Evolutionary conservation across 2,888 invertebrate genomes (phyloP), one percentile per base, ranked within the genome.

Genomic region (Drosophila tripunctata): DNA sequence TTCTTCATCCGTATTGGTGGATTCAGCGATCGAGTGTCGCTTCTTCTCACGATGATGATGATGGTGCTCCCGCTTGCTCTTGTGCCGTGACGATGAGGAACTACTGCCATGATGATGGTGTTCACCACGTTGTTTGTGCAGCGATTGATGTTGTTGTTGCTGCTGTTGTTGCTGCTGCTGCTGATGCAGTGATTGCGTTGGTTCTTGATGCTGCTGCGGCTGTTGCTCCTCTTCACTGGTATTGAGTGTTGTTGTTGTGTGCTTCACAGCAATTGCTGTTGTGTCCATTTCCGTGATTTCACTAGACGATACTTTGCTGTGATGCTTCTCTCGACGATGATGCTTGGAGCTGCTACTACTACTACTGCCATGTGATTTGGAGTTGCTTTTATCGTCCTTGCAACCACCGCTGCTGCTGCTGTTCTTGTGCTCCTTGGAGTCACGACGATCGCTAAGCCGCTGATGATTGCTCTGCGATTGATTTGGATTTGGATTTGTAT

Each of bases 11-110:
- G 88, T 89, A 12, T 84, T 84, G 4, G 76, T 76, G 5, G 78
- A 80, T 43, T 80, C 88, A 2, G 84, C 78, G 8, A 89, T 78
- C 4, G 87, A 87, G 50, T 91, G 90, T 0, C 90, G 89, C 61
- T 91, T 91, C 72, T 90, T 90, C 22, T 91, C 91, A 5, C 91
- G 90, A 64, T 91, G 90, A 67, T 91, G 90, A 22, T 90, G 89
- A 30, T 85, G 87, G 5, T n/a, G n/a, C n/a, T 88, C 89, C 22
- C 91, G 85, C 35, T 90, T 90, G 54, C 81, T 88, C 55, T 89
- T 90, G 55, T 90, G 91, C 7, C 90, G 71, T 10, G 88, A 89
- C 14, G 87, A 89, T 2, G 90, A 71, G 74, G 89, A 54, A 65
- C 67, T 69, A 48, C 77, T 68, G 30, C 84, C 76, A 21, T 75